Conservation (phyloP, 2,797 vertebrate genomes). For the Ctenosaura bakeri region DNA sequence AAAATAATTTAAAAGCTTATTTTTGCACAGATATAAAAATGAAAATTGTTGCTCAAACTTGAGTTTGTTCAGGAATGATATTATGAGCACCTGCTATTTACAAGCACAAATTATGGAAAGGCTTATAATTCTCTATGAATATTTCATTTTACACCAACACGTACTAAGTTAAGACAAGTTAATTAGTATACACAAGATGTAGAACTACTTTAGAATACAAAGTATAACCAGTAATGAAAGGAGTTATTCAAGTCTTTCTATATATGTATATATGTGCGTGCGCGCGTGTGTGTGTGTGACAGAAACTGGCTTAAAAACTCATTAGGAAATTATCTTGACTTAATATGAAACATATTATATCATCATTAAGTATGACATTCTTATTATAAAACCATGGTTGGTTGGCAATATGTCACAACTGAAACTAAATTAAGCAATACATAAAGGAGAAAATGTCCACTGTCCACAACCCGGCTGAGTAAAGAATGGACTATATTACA, state of each 20-base stretch:
- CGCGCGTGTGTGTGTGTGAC: too few relatives aligned
- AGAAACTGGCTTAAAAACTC: background rate
- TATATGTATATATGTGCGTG: too few relatives aligned
- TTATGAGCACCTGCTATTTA: background rate
- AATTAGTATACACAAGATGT: background rate
- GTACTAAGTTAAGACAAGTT: background rate
- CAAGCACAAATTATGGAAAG: background rate
- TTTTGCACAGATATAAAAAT: background rate
- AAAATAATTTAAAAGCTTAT: background rate
- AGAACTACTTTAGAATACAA: background rate
- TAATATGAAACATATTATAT: background rate
- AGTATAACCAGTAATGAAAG: background rate
- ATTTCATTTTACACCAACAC: background rate
- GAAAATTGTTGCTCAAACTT: background rate
- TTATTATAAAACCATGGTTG: background rate
- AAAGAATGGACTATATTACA: background rate
- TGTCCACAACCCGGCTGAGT: background rate
- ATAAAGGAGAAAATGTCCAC: background rate
- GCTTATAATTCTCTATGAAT: background rate
- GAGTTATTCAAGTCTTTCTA: background rate
- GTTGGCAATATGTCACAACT: background rate
- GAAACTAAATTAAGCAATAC: background rate
- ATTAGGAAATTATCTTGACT: background rate
- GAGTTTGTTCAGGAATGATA: background rate
- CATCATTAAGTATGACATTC: background rate